Conservation (phyloP, 2,113 vertebrate genomes). For the Jacana jacana region DNA sequence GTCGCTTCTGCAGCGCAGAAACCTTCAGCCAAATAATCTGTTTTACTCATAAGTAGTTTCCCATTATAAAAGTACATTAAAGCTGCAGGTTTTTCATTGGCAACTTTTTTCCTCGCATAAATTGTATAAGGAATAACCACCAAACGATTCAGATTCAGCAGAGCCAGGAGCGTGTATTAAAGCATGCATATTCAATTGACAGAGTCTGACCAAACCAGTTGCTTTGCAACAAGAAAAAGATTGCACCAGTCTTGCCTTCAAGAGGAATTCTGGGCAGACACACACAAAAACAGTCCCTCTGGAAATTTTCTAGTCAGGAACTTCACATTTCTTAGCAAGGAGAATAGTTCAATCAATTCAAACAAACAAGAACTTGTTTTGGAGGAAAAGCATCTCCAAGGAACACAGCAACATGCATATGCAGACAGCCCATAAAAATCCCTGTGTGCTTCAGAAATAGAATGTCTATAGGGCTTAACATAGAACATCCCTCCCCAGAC, state of each 20-base stretch:
- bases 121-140: background rate
- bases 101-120: background rate
- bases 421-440: background rate
- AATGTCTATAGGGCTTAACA: background rate
- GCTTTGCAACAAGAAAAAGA: background rate
- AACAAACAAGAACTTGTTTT: background rate
- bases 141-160: background rate
- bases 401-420: background rate
- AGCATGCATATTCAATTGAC: background rate
- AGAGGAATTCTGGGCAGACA: background rate
- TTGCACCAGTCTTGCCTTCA: background rate
- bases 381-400: background rate
- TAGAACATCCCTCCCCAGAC: background rate
- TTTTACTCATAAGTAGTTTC: background rate
- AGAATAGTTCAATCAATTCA: background rate
- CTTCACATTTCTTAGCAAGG: slow-evolving; percentile 21
- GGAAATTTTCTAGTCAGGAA: background rate
- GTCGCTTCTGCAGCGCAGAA: background rate
- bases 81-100: background rate
- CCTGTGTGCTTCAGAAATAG: background rate
- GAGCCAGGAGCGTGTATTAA: background rate
- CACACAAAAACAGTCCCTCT: background rate
- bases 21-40: background rate
- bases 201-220: background rate
- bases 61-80: background rate